Conservation (phyloP, 1,140 invertebrate genomes). For the Branchinecta lindahli region DNA sequence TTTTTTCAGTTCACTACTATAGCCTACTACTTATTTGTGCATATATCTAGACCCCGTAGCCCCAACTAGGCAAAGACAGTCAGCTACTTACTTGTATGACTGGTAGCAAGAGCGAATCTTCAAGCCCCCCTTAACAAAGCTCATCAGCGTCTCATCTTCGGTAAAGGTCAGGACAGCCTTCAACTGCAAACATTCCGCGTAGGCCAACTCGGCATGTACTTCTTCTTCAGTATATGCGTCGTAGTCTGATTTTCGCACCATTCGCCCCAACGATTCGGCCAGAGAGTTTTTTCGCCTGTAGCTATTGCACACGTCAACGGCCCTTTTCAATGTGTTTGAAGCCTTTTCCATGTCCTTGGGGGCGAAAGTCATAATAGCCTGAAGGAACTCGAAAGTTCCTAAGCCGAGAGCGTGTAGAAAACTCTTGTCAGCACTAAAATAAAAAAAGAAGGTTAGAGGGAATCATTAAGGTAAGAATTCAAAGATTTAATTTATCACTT, state of each 20-base stretch:
- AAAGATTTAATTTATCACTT: too few species aligned
- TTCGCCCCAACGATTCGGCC: slow-evolving; percentile 59
- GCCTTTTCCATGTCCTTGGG: slow-evolving; percentile 56
- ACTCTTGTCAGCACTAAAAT: slow-evolving; percentile 54
- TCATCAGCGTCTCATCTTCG: slow-evolving; percentile 84
- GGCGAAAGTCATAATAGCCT: slow-evolving; percentile 85
- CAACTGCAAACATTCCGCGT: slow-evolving; percentile 74
- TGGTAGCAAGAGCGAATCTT: slow-evolving; percentile 83
- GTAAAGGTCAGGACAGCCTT: slow-evolving; percentile 79
- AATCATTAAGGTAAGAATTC: too few species aligned
- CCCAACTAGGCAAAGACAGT: too few species aligned
- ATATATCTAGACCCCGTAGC: too few species aligned
- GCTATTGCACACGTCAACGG: slow-evolving; percentile 56
- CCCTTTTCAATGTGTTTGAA: slow-evolving; percentile 49
- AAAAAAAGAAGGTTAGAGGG: slow-evolving; percentile 19
- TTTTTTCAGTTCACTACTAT: too few species aligned
- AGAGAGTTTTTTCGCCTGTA: slow-evolving; percentile 53
- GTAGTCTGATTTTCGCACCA: slow-evolving; percentile 61
- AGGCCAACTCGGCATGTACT: slow-evolving; percentile 86
- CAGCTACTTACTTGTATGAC: slow-evolving; percentile 64
- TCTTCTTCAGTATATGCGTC: slow-evolving; percentile 60
- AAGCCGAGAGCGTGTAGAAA: slow-evolving; percentile 86
- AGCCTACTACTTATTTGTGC: too few species aligned
- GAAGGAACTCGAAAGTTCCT: slow-evolving; percentile 73
- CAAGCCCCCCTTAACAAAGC: slow-evolving; percentile 80